Base-by-base conservation (phyloP, 2,888 invertebrate genomes). In the Dryococelus australis region DNA sequence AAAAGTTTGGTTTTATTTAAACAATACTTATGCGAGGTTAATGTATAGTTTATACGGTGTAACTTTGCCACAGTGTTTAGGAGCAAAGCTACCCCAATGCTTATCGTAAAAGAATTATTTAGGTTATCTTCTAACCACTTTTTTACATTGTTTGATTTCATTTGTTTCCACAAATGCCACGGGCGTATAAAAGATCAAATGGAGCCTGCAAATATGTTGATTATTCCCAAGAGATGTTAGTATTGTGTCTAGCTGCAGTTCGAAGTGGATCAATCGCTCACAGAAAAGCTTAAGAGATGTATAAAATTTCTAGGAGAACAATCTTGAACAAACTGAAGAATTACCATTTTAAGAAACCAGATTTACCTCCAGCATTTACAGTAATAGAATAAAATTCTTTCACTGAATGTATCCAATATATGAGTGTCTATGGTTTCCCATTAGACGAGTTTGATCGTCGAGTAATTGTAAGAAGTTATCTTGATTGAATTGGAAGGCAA, bases 361-460 rank as follows among this genome's bases (percentile, higher is more conserved):
- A 80, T 43, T 8, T 79, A 24, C 86, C 86, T 43, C 65, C 87
- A 5, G 86, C 88, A 35, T 90, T 90, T 85, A 88, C 89, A n/a
- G 89, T 87, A n/a, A 89, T 87, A 53, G 90, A 91, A 88, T 90
- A 91, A 88, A 84, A 85, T 35, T 43, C 87, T 51, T 89, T 91
- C 86, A 90, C 89, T 28, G 84, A 88, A 53, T 88, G 89, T 84
- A 85, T 90, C 35, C 81, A 89, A 24, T 87, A 86, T 83, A 85
- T 90, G 80, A 87, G 89, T 27, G 89, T 90, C 35, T 90, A 65
- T 87, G 90, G 90, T 10, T 90, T 90, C 87, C 90, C 90, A 35
- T 79, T 91, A 13, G 88, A 88, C 9, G 87, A 88, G 86, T 86
- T 87, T 13, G 89, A 89, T 43, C 83, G 90, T 8, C 86, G 87